Percentiles rank a stretch among this genome's conserved stretches.
These are phyloP conservation scores for Alfaro cultratus DNA, from an alignment of 2,797 vertebrate species.

Conservation along the genomic window DNA sequence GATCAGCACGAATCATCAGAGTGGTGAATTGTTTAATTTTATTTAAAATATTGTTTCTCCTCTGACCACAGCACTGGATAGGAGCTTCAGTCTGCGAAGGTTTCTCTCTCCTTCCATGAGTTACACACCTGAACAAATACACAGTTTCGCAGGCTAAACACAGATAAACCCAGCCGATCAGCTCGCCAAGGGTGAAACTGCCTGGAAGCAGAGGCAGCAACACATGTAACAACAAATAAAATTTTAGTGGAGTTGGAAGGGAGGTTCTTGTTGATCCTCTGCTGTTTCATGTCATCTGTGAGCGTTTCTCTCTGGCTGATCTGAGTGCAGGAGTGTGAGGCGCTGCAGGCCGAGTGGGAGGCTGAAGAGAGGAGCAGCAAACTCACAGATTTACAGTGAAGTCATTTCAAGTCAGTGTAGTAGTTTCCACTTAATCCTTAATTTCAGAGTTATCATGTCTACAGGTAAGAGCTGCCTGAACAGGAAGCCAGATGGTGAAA, in stretches of 20 bases:
- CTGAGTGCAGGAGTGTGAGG: constrained; percentile 76
- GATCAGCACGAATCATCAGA: constrained; percentile 10
- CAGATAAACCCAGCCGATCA: constrained; percentile 36
- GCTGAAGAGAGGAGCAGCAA: constrained; percentile 77
- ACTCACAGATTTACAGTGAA: constrained; percentile 83
- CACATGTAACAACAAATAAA: constrained; percentile 57
- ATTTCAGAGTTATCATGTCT: background rate
- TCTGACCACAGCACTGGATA: constrained; percentile 81
- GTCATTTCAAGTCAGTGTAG: constrained; percentile 19
- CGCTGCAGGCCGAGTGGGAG: constrained; percentile 77
- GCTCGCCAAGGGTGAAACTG: constrained; percentile 26
- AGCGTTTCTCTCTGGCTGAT: constrained; percentile 32
- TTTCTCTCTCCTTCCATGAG: constrained; percentile 26
- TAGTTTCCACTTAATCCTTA: constrained; percentile 15
- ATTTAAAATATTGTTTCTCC: constrained; percentile 31
- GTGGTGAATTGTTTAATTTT: constrained; percentile 1
- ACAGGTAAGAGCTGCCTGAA: background rate
- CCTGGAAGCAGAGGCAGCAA: constrained; percentile 58
- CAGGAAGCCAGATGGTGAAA: background rate
- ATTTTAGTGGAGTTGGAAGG: constrained; percentile 23
- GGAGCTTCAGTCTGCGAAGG: constrained; percentile 18
- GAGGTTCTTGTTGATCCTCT: constrained; percentile 55
- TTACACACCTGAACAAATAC: constrained; percentile 71
- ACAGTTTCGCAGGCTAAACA: constrained; percentile 53
- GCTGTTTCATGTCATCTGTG: constrained; percentile 28